phyloP scores from a whole-genome alignment of 2,888 invertebrate genomes.

The Acrocyrtus sp. region DNA sequence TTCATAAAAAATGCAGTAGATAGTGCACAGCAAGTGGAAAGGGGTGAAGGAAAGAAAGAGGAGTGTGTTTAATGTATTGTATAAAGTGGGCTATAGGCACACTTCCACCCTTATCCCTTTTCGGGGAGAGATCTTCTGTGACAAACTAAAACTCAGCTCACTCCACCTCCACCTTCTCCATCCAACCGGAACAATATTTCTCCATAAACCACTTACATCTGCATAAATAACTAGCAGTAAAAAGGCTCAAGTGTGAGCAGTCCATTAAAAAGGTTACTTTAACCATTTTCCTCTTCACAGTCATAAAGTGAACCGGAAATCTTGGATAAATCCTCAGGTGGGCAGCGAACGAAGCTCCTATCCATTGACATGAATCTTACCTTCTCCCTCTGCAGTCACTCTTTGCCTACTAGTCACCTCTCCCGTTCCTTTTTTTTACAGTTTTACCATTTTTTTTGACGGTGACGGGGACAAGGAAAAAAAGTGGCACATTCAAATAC shows the following conservation, averaged over 20 bases:
- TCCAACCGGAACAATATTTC: slow-evolving; percentile 62
- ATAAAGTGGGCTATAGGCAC: slow-evolving; percentile 30
- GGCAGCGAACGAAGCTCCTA: slow-evolving; percentile 48
- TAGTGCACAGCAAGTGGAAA: too few relatives aligned
- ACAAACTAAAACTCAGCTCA: too few relatives aligned
- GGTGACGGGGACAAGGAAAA: background rate
- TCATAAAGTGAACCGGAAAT: slow-evolving; percentile 59
- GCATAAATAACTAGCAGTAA: slow-evolving; percentile 59
- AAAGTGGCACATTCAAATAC: slow-evolving; percentile 17
- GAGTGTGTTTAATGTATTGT: slow-evolving; percentile 41
- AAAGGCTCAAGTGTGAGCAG: slow-evolving; percentile 25
- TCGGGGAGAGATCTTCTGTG: slow-evolving; percentile 5
- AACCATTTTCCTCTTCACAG: slow-evolving; percentile 40
- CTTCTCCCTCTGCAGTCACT: background rate
- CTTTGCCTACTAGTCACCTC: too few relatives aligned
- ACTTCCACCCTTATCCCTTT: slow-evolving; percentile 7
- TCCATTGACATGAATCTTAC: slow-evolving; percentile 15
- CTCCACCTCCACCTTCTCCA: slow-evolving; percentile 18
- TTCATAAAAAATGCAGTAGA: too few relatives aligned
- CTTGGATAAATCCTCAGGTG: slow-evolving; percentile 63
- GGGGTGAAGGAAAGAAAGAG: too few relatives aligned
- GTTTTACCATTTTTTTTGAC: background rate
- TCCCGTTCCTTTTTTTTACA: background rate
- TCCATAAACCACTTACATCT: slow-evolving; percentile 64
- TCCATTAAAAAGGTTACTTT: slow-evolving; percentile 47